These are phyloP conservation scores for Aplochiton taeniatus DNA, from an alignment of 2,797 vertebrate species.

Conservation along the genomic window DNA sequence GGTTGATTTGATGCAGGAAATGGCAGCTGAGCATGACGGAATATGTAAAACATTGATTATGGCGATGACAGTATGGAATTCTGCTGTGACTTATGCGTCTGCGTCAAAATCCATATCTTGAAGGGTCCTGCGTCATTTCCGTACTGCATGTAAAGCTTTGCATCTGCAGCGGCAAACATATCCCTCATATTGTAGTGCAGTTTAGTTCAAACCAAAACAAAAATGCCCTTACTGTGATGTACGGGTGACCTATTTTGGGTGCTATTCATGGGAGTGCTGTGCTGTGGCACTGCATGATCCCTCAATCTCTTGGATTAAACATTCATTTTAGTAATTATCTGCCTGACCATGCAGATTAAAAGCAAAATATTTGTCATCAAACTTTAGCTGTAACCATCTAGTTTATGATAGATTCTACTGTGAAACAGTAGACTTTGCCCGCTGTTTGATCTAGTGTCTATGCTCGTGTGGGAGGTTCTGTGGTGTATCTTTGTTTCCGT, in stretches of 20 bases:
- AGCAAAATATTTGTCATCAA: slow-evolving; percentile 31
- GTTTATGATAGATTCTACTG: no score
- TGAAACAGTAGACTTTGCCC: no score
- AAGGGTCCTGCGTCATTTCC: no score
- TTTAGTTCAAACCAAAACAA: slow-evolving; percentile 24
- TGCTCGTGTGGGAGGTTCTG: no score
- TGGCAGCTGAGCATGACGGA: background rate
- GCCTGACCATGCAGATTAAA: slow-evolving; percentile 35
- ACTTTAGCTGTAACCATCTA: background rate
- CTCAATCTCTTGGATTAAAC: slow-evolving; percentile 37
- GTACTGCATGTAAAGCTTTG: no score
- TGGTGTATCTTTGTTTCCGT: no score
- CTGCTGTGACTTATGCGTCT: no score
- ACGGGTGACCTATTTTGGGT: slow-evolving; percentile 23
- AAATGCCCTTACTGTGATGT: slow-evolving; percentile 12
- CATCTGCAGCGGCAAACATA: slow-evolving; percentile 6
- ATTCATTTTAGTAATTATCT: slow-evolving; percentile 38
- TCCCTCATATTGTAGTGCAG: background rate
- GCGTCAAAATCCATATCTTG: no score
- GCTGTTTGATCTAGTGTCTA: no score
- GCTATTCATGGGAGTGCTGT: slow-evolving; percentile 9
- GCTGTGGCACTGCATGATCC: slow-evolving; percentile 21
- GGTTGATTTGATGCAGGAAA: background rate
- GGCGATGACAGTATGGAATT: no score
- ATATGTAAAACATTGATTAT: no score